Evolutionary conservation across 2,113 vertebrate genomes (phyloP).

Genomic region (Gnathonemus echidnorhynchus): DNA sequence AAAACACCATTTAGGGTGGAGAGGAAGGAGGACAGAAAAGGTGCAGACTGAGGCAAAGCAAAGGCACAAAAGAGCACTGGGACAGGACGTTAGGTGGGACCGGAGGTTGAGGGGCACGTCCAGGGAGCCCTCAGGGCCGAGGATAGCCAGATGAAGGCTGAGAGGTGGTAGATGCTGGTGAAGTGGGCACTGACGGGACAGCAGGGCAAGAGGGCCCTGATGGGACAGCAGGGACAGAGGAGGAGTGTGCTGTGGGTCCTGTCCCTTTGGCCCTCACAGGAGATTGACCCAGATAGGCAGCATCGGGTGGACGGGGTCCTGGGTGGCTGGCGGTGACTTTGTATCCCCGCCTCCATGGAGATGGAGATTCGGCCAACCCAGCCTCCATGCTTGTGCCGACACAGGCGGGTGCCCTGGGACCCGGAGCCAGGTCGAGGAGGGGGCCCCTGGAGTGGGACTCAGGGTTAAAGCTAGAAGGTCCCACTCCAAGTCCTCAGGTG

Average conservation of each 20-base stretch:
- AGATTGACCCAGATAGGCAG: background rate
- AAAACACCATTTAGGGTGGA: background rate
- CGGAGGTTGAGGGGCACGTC: background rate
- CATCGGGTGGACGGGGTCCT: background rate
- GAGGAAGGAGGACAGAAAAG: background rate
- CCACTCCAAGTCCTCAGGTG: background rate
- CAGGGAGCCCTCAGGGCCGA: background rate
- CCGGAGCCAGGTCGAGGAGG: background rate
- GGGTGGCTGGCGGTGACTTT: background rate
- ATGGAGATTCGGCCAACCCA: background rate
- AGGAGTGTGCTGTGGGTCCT: background rate
- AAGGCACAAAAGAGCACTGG: background rate
- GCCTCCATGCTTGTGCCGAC: background rate
- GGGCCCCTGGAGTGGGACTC: background rate
- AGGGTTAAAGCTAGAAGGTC: background rate
- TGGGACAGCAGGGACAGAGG: background rate
- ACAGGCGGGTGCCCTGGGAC: background rate
- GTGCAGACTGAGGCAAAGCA: background rate
- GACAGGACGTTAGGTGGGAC: background rate
- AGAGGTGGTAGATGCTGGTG: background rate
- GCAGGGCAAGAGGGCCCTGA: no score
- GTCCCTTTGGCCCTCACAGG: background rate
- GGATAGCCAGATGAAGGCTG: background rate
- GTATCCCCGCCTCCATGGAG: background rate
- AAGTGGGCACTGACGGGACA: background rate